Base-by-base conservation (phyloP, 2,888 invertebrate species). In the Ypsolopha sequella region DNA sequence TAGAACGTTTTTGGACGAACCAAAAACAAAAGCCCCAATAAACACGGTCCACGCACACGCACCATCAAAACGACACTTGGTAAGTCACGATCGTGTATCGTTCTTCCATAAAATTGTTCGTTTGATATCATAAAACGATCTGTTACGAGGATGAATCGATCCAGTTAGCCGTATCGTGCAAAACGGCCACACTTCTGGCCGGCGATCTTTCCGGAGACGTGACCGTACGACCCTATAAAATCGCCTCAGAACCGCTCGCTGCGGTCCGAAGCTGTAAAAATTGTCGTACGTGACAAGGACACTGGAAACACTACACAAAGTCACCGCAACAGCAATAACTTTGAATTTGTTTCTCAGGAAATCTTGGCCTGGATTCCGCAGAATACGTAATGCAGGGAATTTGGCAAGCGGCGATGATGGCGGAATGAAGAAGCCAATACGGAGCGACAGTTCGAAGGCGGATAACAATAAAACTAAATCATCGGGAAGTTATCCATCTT, bases 391-490 rank as follows among this genome's bases (percentile, higher is more conserved):
- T 41, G n/a, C 39, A 36, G n/a, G 36, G n/a, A 35, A 48, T 11
- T 48, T 41, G 41, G 47, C 52, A 52, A 46, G 48, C 47, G 14
- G 38, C n/a, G 36, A 43, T 48, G 35, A 48, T 41, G 43, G 24
- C 52, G 48, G 35, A 48, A 44, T 48, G 51, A 53, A 36, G 39
- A 36, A 53, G 48, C 41, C 51, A 50, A 50, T 50, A 41, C 43
- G 68, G 59, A 62, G 66, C 68, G 69, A 76, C 76, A 76, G 74
- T 79, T 73, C 76, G 70, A 77, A 73, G 70, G 70, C 65, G 73
- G 73, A 80, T 80, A 81, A 80, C 81, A 84, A 85, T 86, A 86
- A 86, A 85, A 85, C 72, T 81, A 85, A 86, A 84, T 84, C 85
- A 84, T 84, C 80, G 79, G 80, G 82, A 86, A 85, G 84, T 82